These are phyloP conservation scores for Pan paniscus DNA, from an alignment of 2,113 vertebrate genomes.

Conservation along the genomic window DNA sequence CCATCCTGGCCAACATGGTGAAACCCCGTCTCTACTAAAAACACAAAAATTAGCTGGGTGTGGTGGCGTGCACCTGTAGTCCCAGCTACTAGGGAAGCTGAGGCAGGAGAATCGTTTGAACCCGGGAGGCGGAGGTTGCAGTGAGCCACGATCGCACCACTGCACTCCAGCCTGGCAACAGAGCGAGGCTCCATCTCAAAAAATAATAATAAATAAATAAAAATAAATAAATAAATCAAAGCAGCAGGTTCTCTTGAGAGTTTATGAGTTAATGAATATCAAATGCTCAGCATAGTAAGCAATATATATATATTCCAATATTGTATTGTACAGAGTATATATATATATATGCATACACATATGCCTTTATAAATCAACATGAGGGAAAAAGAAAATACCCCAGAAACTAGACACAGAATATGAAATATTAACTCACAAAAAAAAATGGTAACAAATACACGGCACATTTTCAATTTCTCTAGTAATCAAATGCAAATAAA, in stretches of 20 bases:
- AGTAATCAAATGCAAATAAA: constrained; percentile 25
- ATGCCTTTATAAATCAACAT: not conserved
- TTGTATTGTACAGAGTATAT: not conserved
- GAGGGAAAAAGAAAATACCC: not conserved
- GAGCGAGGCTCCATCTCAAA: not conserved
- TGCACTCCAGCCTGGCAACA: not conserved
- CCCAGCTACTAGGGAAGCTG: not conserved
- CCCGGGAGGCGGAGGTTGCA: not conserved
- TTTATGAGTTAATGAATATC: not conserved
- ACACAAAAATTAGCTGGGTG: not conserved
- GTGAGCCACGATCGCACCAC: not conserved
- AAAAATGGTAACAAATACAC: not conserved
- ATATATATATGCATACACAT: not conserved
- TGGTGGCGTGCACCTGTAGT: not conserved
- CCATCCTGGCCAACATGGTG: not conserved
- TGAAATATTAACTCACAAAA: constrained; percentile 26
- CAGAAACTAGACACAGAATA: not conserved
- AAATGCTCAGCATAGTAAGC: not conserved
- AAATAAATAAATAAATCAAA: not conserved
- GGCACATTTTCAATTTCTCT: not conserved
- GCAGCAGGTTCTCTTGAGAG: not conserved
- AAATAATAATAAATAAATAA: not conserved
- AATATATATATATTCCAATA: not conserved
- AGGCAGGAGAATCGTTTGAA: not conserved
- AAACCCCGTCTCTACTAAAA: not conserved